These are phyloP conservation scores for Blastobasis adustella DNA, from an alignment of 2,888 invertebrate species.

Conservation along the genomic window DNA sequence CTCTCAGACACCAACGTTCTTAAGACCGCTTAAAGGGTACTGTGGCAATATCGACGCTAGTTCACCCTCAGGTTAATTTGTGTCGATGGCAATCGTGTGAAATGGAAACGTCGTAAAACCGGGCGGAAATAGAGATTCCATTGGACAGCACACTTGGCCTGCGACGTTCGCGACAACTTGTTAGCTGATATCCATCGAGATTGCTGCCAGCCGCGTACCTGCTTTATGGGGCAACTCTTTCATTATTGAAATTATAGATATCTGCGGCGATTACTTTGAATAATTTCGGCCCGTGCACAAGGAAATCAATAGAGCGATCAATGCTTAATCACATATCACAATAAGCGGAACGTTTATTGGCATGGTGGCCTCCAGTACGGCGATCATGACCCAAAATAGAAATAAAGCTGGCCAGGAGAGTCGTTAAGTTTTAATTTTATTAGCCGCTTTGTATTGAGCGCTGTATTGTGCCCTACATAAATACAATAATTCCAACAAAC, in stretches of 20 bases:
- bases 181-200: slow-evolving; percentile 42
- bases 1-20: neutral
- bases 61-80: neutral
- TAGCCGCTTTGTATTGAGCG: neutral
- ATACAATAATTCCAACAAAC: no score
- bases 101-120: slow-evolving; percentile 24
- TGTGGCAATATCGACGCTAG: neutral
- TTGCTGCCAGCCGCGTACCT: slow-evolving; percentile 30
- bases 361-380: slow-evolving; percentile 37
- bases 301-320: slow-evolving; percentile 20
- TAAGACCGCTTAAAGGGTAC: neutral
- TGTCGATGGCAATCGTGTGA: slow-evolving; percentile 18
- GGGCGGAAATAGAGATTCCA: slow-evolving; percentile 31
- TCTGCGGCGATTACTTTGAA: slow-evolving; percentile 48
- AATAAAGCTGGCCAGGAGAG: slow-evolving; percentile 22
- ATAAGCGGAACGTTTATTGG: slow-evolving; percentile 30
- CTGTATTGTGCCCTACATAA: neutral
- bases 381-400: slow-evolving; percentile 41
- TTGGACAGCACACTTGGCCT: slow-evolving; percentile 27
- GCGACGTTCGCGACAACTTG: no score
- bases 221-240: slow-evolving; percentile 59
- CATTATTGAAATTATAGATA: slow-evolving; percentile 34
- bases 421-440: slow-evolving; percentile 7
- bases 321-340: slow-evolving; percentile 19
- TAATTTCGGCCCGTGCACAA: slow-evolving; percentile 34